Evolutionary conservation across 2,113 vertebrate genomes (phyloP).

Genomic region (Alectura lathami): DNA sequence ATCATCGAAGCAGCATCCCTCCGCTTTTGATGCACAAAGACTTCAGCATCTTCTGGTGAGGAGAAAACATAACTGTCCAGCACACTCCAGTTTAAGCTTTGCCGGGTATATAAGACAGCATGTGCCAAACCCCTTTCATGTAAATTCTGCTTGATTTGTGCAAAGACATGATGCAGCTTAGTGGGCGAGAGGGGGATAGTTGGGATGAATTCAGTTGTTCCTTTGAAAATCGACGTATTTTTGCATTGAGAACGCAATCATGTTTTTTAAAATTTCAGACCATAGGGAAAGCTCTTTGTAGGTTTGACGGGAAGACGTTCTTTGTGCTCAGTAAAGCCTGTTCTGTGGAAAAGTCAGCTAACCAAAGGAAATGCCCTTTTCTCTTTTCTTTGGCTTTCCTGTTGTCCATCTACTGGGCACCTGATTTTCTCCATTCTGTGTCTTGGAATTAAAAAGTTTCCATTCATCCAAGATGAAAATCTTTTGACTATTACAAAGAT

Average conservation of each 20-base stretch:
- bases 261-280: constrained; percentile 23
- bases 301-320: constrained; percentile 42
- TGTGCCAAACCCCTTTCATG: constrained; percentile 71
- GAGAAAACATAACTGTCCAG: constrained; percentile 79
- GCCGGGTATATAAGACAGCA: constrained; percentile 74
- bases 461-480: constrained; percentile 1
- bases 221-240: constrained; percentile 47
- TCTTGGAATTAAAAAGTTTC: constrained; percentile 46
- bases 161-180: constrained; percentile 70
- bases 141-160: constrained; percentile 74
- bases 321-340: constrained; percentile 24
- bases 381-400: constrained; percentile 36
- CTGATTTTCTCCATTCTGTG: constrained; percentile 37
- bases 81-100: constrained; percentile 78
- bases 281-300: not conserved
- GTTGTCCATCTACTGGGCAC: not conserved
- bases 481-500: not conserved
- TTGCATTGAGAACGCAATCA: not conserved
- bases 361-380: not conserved
- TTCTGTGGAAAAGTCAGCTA: constrained; percentile 29
- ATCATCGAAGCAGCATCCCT: constrained; percentile 79
- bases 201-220: constrained; percentile 52
- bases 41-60: constrained; percentile 84
- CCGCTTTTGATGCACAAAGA: constrained; percentile 82
- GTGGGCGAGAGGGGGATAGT: constrained; percentile 71